Conservation (phyloP, 2,113 vertebrate species). For the Lethenteron camtschaticum region DNA sequence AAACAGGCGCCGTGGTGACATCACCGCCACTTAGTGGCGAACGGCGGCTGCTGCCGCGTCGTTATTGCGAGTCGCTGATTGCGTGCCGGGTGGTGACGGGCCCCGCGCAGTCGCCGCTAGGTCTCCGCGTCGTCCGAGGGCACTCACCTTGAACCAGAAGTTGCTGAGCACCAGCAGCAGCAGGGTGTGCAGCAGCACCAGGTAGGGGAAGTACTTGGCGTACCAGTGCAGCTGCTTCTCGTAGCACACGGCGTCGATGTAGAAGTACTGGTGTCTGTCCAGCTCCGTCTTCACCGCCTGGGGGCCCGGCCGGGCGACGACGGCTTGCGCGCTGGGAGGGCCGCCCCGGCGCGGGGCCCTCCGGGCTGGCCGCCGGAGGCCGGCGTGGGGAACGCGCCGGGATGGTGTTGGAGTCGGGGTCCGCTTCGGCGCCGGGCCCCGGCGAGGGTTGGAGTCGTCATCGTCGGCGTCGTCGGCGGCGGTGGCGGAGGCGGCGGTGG, state of each 20-base stretch:
- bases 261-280: constrained; percentile 59
- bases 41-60: no score
- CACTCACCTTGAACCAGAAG: constrained; percentile 49
- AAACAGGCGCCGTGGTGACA: no score
- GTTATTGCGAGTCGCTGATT: no score
- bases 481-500: constrained; percentile 18
- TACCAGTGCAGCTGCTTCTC: constrained; percentile 61
- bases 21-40: no score
- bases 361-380: no score
- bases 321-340: constrained; percentile 14
- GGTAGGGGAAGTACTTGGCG: constrained; percentile 62
- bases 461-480: constrained; percentile 24
- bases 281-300: constrained; percentile 32
- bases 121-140: no score
- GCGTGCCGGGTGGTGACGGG: no score
- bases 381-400: constrained; percentile 11
- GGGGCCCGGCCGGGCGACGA: no score
- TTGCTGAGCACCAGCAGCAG: constrained; percentile 61
- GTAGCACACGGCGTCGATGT: constrained; percentile 62
- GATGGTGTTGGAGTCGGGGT: constrained; percentile 9
- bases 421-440: constrained; percentile 12
- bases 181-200: constrained; percentile 55
- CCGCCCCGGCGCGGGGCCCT: no score
- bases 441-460: constrained; percentile 15
- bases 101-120: no score